Evolutionary conservation across 2,888 invertebrate genomes (phyloP), one percentile per base, ranked within the genome.

Genomic region (Leptothorax acervorum): DNA sequence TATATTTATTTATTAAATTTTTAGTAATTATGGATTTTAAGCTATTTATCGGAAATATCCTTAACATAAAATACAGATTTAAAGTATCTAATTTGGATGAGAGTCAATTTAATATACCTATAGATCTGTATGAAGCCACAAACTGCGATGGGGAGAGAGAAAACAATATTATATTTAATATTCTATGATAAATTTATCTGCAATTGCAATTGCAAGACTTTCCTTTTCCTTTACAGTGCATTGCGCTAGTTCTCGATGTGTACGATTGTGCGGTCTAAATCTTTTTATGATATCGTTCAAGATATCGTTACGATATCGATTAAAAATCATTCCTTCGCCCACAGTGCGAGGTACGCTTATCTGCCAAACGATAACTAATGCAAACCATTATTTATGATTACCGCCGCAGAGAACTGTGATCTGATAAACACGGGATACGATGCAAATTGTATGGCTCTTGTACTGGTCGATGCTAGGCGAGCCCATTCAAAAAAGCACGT

Each of bases 331-430:
- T 23, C 18, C 8, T 42, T 66, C 53, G 28, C 18, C 23, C 39
- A 48, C 39, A 28, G 45, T 53, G 51, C 53, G 18, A 76, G 53
- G 23, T 48, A 5, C 23, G 48, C 51, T n/a, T 51, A 48, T 53
- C 39, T 28, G 48, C n/a, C 28, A 65, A n/a, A 42, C 66, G 78
- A 78, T 78, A 78, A 76, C 53, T 53, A 42, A 78, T 31, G 66
- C 66, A 53, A 39, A 55, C 42, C 55, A 55, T 78, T 78, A 78
- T 66, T 78, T 75, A 74, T 18, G 62, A 81, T 71, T 76, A 76
- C 18, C 48, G n/a, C 45, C 65, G 45, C 51, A 4, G 51, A 48
- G 8, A 62, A 74, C 35, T 28, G 55, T 48, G 53, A 82, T 74
- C 75, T 76, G 82, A 71, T 60, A 81, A 60, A 62, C 23, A 42